Base-by-base conservation (phyloP, 2,113 vertebrate species). In the Fulica atra region DNA sequence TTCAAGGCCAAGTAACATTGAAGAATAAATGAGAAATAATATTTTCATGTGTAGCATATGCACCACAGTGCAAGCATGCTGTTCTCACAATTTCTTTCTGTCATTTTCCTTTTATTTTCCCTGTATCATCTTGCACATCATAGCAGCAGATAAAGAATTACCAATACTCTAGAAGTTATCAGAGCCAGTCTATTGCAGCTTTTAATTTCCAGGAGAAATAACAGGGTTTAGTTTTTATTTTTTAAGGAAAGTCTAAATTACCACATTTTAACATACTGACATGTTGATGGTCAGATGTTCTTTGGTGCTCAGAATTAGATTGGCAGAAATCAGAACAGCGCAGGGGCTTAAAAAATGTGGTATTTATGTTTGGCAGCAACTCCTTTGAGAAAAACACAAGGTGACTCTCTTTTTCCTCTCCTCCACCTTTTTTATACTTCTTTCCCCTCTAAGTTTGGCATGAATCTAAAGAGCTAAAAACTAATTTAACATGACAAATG, bases 271-370 rank as follows among this genome's bases (percentile, higher is more conserved):
- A 96, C 44, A 64, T 90, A 76, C 92, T 98, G 97, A 97, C 97
- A 92, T 85, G 94, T 97, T 97, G 97, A 97, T 97, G 97, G 98
- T 97, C 97, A 93, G 90, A 97, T 78, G 93, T 94, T 96, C 97
- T 96, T 96, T 74, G 81, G 96, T 95, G 96, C 96, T 97, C 80
- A 91, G 86, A 97, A 95, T 92, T 70, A 95, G 97, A 98, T 31
- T 97, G 97, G 96, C 97, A 97, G 97, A 97, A 98, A 96, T 93
- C 87, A 95, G 93, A 97, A 87, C 36, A 92, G 64, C 42, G 40
- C 69, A 95, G 82, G 94, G 54, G 91, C 97, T 95, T 86, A 91
- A 86, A 97, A 97, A 98, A 97, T 21, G 89, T 33, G 83, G 71
- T 91, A 89, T 97, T 98, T 98, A 89, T 61, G 92, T 95, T 96